Percentiles rank a stretch among this genome's conserved stretches.
phyloP scores from a whole-genome alignment of 2,888 invertebrate species.

The Drosophila rellima region DNA sequence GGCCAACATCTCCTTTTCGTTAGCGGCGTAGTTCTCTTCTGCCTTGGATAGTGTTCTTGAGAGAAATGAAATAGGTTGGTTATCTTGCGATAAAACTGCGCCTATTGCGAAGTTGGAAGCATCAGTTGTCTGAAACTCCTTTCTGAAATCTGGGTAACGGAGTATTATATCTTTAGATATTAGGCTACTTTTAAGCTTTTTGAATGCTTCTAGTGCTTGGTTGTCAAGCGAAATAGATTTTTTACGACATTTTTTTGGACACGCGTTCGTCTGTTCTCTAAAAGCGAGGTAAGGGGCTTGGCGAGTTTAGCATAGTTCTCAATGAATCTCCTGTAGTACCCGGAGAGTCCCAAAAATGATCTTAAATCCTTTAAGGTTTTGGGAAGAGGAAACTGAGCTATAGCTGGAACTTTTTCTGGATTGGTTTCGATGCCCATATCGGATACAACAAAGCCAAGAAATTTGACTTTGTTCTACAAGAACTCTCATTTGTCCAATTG shows the following conservation, averaged over 20 bases:
- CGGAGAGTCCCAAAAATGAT: conserved; percentile 8
- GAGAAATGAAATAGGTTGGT: conserved; percentile 3
- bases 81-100: conserved; percentile 2
- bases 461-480: background rate
- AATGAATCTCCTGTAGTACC: conserved; percentile 4
- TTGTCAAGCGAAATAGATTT: conserved; percentile 6
- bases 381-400: conserved; percentile 5
- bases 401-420: conserved; percentile 11
- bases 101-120: conserved; percentile 1
- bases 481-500: no score
- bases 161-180: conserved; percentile 4
- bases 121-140: conserved; percentile 2
- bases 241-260: conserved; percentile 16
- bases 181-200: background rate
- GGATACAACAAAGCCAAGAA: no score
- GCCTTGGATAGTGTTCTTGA: conserved; percentile 3
- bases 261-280: conserved; percentile 19
- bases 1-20: no score
- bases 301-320: conserved; percentile 17
- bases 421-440: conserved; percentile 4
- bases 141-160: conserved; percentile 7
- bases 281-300: conserved; percentile 16
- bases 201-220: conserved; percentile 16
- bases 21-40: no score
- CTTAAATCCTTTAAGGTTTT: conserved; percentile 11